Evolutionary conservation across 2,113 vertebrate species (phyloP).

Genomic region (Silurus asotus): DNA sequence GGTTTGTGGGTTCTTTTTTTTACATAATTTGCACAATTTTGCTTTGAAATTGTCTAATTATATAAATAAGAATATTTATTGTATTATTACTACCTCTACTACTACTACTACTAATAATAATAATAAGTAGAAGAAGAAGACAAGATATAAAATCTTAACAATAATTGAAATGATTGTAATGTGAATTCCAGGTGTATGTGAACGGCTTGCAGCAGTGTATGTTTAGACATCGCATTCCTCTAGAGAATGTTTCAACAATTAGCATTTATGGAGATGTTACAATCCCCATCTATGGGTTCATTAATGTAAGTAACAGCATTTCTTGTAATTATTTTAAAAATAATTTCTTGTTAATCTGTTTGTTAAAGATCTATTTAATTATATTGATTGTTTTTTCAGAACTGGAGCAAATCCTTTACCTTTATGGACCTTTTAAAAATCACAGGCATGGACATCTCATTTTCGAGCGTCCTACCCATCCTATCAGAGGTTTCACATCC

Average conservation of each 20-base stretch:
- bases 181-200: background rate
- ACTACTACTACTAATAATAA: too few species aligned
- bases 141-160: background rate
- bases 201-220: conserved; percentile 1
- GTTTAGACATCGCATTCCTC: conserved; percentile 15
- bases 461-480: background rate
- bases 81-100: too few species aligned
- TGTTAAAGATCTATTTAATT: background rate
- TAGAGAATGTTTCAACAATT: conserved; percentile 1
- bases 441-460: background rate
- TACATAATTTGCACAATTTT: background rate
- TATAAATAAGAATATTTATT: background rate
- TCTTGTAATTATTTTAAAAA: background rate
- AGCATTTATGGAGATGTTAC: background rate
- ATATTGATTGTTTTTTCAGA: background rate
- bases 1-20: conserved; percentile 8
- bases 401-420: conserved; percentile 5
- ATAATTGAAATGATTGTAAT: background rate
- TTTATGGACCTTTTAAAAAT: background rate
- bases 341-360: background rate
- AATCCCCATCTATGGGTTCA: background rate
- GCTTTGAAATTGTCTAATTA: background rate
- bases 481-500: background rate
- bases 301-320: conserved; percentile 12
- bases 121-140: background rate